Evolutionary conservation across 1,140 invertebrate genomes (phyloP), one percentile per base, ranked within the genome.

Genomic region (Palaemon carinicauda): DNA sequence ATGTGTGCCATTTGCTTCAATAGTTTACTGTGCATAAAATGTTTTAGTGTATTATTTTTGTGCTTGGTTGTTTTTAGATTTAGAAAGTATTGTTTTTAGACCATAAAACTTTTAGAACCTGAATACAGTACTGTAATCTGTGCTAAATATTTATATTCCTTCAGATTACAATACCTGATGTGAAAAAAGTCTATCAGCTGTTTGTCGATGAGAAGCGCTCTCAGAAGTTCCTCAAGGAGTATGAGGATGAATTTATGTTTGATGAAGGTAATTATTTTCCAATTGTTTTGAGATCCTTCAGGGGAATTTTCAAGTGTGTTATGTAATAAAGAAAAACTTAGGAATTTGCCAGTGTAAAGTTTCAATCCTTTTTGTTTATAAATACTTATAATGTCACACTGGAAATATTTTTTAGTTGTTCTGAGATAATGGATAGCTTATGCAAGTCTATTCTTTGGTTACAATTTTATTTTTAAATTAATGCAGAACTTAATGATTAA

Each of bases 201-300:
- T 99, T 99, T 91, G 92, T 98, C 75, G 98, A 99, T 91, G 97
- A 98, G 92, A 94, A 95, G 84, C 93, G 98, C 81, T 99, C 98
- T 0, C 95, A 95, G 78, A 96, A 98, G 91, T 98, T 97, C 92
- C 93, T 99, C 0, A 97, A 97, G 91, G 97, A 99, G 92, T 98
- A 98, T 91, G 97, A 99, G 91, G 95, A 98, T 90, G 96, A 98
- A 91, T 99, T 98, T 91, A 96, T 99, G 95, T 98, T 98, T 91
- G 95, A 93, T 90, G 91, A 91, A 87, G 88, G 88, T 83, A 78
- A 89, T 33, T 24, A n/a, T n/a, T 19, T 3, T 24, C 71, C n/a
- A 27, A 7, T 29, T 29, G 7, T 74, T n/a, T 24, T 80, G n/a
- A n/a, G n/a, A n/a, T n/a, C n/a, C n/a, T n/a, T n/a, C n/a, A n/a